Evolutionary conservation across 2,113 vertebrate species (phyloP).

Genomic region (Scomber japonicus): DNA sequence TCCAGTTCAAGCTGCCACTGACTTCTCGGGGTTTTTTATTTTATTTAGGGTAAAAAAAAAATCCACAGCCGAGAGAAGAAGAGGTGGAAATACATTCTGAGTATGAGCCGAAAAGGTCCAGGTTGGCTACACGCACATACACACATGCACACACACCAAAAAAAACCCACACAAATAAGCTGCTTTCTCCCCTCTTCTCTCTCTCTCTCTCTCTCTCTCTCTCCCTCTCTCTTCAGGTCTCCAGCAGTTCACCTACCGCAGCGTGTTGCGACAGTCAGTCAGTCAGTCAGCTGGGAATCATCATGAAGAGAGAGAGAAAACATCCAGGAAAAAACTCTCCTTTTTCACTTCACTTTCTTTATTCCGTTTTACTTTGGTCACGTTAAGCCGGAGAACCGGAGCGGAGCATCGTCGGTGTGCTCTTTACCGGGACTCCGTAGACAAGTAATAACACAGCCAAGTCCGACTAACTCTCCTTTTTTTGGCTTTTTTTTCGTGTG

Average conservation of each 20-base stretch:
- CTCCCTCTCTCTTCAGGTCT: not conserved
- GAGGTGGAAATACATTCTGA: not conserved
- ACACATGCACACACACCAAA: too few species aligned
- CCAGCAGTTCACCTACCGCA: conserved; percentile 53
- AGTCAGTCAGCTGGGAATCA: conserved; percentile 8
- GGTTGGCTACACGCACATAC: not conserved
- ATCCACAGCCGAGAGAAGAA: not conserved
- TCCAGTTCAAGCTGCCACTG: conserved; percentile 13
- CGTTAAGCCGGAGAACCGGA: not conserved
- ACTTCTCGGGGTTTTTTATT: conserved; percentile 20
- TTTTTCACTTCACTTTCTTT: conserved; percentile 2
- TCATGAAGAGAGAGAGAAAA: not conserved
- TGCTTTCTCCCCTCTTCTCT: too few species aligned
- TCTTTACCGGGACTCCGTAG: conserved; percentile 27
- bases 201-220: not conserved
- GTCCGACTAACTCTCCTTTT: conserved; percentile 52
- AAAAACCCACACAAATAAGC: too few species aligned
- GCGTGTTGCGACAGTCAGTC: conserved; percentile 46
- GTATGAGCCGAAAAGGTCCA: conserved; percentile 11
- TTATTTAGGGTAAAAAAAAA: not conserved
- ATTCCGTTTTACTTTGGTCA: conserved; percentile 33
- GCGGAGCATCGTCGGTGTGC: conserved; percentile 30
- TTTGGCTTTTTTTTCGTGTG: not conserved
- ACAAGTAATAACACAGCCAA: conserved; percentile 43
- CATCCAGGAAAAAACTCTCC: conserved; percentile 10